phyloP scores from a whole-genome alignment of 2,888 invertebrate genomes.

The Trachelus troglodyta region DNA sequence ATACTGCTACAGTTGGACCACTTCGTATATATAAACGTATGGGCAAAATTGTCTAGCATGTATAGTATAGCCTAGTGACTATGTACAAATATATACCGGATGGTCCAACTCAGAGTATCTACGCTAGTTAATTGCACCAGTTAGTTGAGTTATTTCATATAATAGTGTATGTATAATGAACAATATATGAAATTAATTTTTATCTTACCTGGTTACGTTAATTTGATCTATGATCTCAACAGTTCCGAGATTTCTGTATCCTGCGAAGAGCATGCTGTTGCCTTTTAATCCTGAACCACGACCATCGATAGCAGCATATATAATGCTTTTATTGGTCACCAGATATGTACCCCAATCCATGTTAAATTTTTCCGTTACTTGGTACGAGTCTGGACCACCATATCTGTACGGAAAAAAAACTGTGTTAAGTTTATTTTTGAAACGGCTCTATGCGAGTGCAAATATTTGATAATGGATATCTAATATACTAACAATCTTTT shows the following conservation, averaged over 20 bases:
- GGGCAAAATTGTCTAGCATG: no score
- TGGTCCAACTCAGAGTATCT: not conserved
- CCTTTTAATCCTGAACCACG: constrained; percentile 91
- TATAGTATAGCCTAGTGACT: no score
- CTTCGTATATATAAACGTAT: no score
- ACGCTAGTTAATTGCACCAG: not conserved
- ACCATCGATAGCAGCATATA: constrained; percentile 91
- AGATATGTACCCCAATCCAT: constrained; percentile 91
- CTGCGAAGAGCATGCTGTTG: constrained; percentile 82
- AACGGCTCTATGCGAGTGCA: not conserved
- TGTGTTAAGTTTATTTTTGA: not conserved
- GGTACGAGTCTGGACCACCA: constrained; percentile 90
- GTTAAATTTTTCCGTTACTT: constrained; percentile 84
- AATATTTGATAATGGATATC: not conserved
- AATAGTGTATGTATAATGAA: constrained; percentile 8
- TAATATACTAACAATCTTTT: not conserved
- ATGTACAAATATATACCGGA: not conserved
- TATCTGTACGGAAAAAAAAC: constrained; percentile 72
- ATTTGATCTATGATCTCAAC: constrained; percentile 94
- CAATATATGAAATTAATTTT: constrained; percentile 12
- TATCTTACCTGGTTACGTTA: constrained; percentile 77
- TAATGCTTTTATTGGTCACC: constrained; percentile 83
- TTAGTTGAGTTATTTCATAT: not conserved
- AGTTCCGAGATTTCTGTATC: constrained; percentile 87
- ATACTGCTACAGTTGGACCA: not conserved